Percentiles rank a stretch among this genome's conserved stretches.
Conservation (phyloP, 2,888 invertebrate species). For the Aethes cnicana region DNA sequence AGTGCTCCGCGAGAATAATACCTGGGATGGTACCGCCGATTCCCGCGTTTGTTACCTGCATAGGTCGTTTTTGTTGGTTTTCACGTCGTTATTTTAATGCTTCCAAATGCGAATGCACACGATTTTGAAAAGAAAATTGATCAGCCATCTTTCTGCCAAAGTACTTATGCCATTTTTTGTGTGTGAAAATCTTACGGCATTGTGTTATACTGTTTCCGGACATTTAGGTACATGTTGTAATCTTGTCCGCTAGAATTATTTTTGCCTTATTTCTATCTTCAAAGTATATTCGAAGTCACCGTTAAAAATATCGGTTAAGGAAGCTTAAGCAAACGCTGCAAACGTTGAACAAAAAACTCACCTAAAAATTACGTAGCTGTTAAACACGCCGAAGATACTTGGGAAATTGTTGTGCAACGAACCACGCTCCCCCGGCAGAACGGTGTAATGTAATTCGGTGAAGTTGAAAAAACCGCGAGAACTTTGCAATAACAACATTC, state of each 20-base stretch:
- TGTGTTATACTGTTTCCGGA: no score
- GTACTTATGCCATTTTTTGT: no score
- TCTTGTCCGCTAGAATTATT: no score
- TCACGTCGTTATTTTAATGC: background rate
- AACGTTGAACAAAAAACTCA: background rate
- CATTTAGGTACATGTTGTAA: no score
- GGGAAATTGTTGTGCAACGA: conserved; percentile 8
- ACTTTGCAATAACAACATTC: conserved; percentile 29
- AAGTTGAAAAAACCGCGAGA: conserved; percentile 25
- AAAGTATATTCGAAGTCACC: no score
- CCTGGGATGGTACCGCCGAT: background rate
- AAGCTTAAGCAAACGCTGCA: no score
- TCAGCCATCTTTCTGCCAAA: no score
- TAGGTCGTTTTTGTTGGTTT: background rate
- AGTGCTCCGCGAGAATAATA: conserved; percentile 20
- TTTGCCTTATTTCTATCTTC: no score
- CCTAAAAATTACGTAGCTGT: conserved; percentile 6
- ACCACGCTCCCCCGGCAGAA: conserved; percentile 12
- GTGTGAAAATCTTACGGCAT: no score
- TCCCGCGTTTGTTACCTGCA: conserved; percentile 5
- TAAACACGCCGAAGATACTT: conserved; percentile 12
- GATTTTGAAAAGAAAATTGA: no score
- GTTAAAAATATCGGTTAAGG: no score
- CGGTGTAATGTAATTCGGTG: conserved; percentile 22
- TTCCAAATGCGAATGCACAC: no score